phyloP scores from a whole-genome alignment of 2,888 invertebrate species.

The Acanthoscelides obtectus region DNA sequence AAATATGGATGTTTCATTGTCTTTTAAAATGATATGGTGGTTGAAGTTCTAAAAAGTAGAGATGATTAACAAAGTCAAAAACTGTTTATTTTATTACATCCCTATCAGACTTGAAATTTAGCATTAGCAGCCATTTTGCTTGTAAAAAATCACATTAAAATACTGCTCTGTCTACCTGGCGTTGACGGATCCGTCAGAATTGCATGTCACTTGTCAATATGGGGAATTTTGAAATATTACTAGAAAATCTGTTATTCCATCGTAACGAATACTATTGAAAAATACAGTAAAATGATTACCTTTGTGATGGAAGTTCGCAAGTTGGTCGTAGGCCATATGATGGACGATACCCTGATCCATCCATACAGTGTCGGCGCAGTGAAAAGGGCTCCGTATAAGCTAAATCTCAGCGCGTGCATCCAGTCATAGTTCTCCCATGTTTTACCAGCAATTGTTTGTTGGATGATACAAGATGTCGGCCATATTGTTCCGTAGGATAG shows the following conservation, averaged over 20 bases:
- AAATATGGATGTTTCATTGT: too few relatives aligned
- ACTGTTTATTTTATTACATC: too few relatives aligned
- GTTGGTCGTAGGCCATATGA: conserved; percentile 69
- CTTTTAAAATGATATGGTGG: too few relatives aligned
- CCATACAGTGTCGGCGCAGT: conserved; percentile 77
- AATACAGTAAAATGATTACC: conserved; percentile 43
- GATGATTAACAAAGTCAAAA: too few relatives aligned
- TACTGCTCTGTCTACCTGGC: too few relatives aligned
- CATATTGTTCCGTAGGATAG: conserved; percentile 66
- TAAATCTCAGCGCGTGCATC: conserved; percentile 66
- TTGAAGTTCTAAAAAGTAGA: too few relatives aligned
- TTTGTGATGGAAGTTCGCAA: conserved; percentile 68
- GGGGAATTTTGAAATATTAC: too few relatives aligned
- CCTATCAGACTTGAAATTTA: too few relatives aligned
- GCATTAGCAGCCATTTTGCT: too few relatives aligned
- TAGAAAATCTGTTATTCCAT: not conserved
- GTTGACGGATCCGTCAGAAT: too few relatives aligned
- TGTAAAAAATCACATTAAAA: too few relatives aligned
- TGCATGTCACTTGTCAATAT: too few relatives aligned
- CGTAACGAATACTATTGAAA: not conserved
- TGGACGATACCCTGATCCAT: conserved; percentile 73
- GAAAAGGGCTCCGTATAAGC: conserved; percentile 74
- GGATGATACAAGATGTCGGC: conserved; percentile 69
- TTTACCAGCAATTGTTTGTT: conserved; percentile 66
- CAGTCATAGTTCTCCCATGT: conserved; percentile 63